Evolutionary conservation across 2,113 vertebrate genomes (phyloP).

Genomic region (Tragelaphus strepsiceros): DNA sequence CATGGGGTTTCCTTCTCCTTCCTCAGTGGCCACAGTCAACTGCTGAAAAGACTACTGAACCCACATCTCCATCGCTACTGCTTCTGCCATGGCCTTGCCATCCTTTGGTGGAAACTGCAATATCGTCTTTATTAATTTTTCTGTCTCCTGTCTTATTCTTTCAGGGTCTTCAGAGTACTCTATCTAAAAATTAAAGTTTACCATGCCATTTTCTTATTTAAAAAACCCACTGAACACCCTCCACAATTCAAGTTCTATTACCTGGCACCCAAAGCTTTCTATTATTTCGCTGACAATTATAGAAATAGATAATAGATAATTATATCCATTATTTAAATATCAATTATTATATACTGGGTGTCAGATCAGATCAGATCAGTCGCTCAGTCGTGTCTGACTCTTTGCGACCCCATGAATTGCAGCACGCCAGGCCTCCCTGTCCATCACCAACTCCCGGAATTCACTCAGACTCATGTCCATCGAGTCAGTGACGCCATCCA

Average conservation of each 20-base stretch:
- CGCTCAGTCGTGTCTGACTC: no score
- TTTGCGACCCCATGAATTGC: no score
- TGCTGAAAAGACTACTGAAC: background rate
- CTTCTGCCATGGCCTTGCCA: background rate
- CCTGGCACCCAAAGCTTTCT: background rate
- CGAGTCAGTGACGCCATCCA: no score
- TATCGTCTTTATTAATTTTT: background rate
- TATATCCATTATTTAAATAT: background rate
- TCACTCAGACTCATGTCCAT: no score
- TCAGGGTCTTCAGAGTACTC: background rate
- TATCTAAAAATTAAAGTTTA: background rate
- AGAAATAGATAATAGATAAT: background rate
- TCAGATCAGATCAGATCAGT: no score
- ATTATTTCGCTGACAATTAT: background rate
- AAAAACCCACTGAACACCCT: background rate
- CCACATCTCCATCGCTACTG: background rate
- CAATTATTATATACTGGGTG: background rate
- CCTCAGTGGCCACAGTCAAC: background rate
- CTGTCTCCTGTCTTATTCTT: background rate
- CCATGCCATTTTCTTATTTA: background rate
- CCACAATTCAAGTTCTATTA: background rate
- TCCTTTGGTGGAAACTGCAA: background rate
- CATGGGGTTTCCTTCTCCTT: background rate
- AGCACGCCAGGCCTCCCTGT: no score
- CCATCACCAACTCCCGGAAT: no score